phyloP scores from a whole-genome alignment of 2,888 invertebrate species.

The Conus canariensis region DNA sequence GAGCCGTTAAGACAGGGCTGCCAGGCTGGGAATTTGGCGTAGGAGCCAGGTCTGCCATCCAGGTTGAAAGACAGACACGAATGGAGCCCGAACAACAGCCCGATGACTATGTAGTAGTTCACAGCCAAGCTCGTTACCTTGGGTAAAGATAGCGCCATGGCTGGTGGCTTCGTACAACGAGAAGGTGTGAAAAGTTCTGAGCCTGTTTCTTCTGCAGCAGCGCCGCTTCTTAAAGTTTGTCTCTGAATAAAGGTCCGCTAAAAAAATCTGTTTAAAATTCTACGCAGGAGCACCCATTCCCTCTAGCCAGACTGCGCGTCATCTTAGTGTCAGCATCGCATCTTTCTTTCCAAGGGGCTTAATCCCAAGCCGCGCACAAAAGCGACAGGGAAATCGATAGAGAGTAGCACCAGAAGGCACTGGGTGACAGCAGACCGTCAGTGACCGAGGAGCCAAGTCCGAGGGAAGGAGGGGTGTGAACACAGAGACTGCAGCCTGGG shows the following conservation, averaged over 20 bases:
- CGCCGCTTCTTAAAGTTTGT: no score
- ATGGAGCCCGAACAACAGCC: slow-evolving; percentile 18
- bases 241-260: neutral
- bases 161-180: neutral
- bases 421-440: neutral
- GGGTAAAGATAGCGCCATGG: neutral
- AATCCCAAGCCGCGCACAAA: neutral
- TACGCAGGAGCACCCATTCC: neutral
- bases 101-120: neutral
- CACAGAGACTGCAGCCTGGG: neutral
- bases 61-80: slow-evolving; percentile 57
- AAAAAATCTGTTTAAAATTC: slow-evolving; percentile 17
- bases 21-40: slow-evolving; percentile 96
- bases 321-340: neutral
- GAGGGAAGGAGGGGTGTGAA: neutral
- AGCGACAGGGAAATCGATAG: neutral
- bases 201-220: neutral
- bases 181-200: neutral
- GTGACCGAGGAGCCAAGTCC: neutral
- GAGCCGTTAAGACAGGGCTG: slow-evolving; percentile 93
- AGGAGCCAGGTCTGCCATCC: slow-evolving; percentile 88
- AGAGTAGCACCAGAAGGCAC: slow-evolving; percentile 2
- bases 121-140: neutral
- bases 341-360: neutral
- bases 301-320: neutral